phyloP scores from a whole-genome alignment of 2,888 invertebrate species.

The Tachina grossa region DNA sequence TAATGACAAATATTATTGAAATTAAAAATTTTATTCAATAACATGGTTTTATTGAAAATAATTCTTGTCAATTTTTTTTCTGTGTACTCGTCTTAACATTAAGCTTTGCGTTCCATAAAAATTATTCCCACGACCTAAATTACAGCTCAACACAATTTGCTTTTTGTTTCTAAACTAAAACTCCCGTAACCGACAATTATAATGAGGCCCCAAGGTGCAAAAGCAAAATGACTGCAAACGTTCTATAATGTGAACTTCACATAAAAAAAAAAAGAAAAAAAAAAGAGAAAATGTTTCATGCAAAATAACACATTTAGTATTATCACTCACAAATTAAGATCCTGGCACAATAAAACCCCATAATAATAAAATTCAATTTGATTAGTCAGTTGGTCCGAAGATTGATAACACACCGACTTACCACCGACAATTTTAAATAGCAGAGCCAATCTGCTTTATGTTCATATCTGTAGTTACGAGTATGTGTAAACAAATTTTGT shows the following conservation, averaged over 20 bases:
- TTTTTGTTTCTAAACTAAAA: conserved; percentile 25
- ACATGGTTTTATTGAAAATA: too few relatives aligned
- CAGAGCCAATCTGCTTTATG: conserved; percentile 27
- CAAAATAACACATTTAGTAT: conserved; percentile 62
- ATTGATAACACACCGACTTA: conserved; percentile 40
- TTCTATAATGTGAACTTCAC: neutral
- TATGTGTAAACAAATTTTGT: conserved; percentile 32
- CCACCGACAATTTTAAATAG: conserved; percentile 47
- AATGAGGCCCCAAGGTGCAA: conserved; percentile 63
- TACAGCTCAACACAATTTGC: conserved; percentile 19
- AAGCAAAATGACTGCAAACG: neutral
- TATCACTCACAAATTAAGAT: conserved; percentile 67
- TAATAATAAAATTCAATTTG: conserved; percentile 59
- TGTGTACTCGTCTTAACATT: too few relatives aligned
- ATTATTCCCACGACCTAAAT: conserved; percentile 53
- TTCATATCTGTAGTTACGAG: conserved; percentile 29
- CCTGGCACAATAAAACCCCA: conserved; percentile 50
- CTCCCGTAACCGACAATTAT: conserved; percentile 55
- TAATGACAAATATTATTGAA: too few relatives aligned
- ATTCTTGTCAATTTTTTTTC: too few relatives aligned
- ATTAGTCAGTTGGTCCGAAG: conserved; percentile 53
- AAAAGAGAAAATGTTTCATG: conserved; percentile 13
- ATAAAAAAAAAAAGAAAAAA: neutral
- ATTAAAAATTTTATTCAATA: too few relatives aligned
- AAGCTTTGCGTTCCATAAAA: neutral